These are phyloP conservation scores for Pheucticus melanocephalus DNA, from an alignment of 2,113 vertebrate genomes.

Conservation along the genomic window DNA sequence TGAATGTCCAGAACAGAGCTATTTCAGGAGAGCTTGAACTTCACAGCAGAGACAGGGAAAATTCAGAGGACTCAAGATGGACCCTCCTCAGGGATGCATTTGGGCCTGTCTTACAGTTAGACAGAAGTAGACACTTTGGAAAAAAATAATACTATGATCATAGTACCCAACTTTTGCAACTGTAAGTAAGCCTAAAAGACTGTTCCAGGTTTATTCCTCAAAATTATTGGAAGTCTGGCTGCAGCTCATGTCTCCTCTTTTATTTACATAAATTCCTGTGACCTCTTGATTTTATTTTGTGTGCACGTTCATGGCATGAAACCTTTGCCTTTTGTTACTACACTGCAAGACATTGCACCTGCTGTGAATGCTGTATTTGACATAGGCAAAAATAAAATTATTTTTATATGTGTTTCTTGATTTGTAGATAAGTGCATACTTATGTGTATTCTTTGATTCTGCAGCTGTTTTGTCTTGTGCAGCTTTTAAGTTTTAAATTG, in stretches of 20 bases:
- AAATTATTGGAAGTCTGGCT: not conserved
- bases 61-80: not conserved
- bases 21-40: not conserved
- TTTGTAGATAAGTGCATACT: not conserved
- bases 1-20: not conserved
- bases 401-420: not conserved
- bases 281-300: not conserved
- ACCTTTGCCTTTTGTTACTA: not conserved
- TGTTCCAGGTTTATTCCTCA: not conserved
- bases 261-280: not conserved
- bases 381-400: not conserved
- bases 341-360: not conserved
- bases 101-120: not conserved
- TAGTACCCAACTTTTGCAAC: not conserved
- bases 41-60: not conserved
- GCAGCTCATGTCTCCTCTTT: accelerated
- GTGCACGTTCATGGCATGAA: not conserved
- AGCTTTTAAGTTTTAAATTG: not conserved
- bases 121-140: not conserved
- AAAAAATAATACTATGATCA: not conserved
- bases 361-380: not conserved
- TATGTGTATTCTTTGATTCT: not conserved
- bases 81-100: not conserved
- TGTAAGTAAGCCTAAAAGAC: not conserved
- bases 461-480: not conserved